Conservation (phyloP, 2,797 vertebrate species). For the Dicrostonyx torquatus region DNA sequence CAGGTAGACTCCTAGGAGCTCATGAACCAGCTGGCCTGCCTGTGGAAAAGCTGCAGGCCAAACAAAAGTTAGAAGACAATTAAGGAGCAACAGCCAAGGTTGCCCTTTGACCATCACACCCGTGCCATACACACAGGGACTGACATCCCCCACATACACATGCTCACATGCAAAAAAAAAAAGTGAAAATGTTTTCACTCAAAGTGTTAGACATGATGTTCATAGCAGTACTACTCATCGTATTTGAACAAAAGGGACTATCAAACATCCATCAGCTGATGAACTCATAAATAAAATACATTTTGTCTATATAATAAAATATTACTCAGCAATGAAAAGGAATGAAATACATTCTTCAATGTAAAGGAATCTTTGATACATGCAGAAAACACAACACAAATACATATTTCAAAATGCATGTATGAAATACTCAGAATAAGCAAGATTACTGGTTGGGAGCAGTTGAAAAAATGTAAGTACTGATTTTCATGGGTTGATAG, state of each 20-base stretch:
- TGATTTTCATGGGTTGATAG: background rate
- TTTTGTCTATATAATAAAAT: background rate
- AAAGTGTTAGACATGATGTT: background rate
- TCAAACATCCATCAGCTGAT: background rate
- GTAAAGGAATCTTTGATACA: slow-evolving; percentile 3
- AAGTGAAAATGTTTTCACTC: background rate
- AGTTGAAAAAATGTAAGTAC: background rate
- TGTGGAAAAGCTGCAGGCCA: background rate
- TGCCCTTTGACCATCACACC: background rate
- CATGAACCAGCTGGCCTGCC: background rate
- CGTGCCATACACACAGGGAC: background rate
- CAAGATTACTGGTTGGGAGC: background rate
- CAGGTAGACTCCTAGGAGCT: background rate
- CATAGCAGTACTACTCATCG: background rate
- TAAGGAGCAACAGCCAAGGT: background rate
- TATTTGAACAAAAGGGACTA: background rate
- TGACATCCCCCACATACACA: background rate
- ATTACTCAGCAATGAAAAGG: background rate
- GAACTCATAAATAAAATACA: background rate
- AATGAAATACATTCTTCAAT: background rate
- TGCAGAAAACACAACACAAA: background rate
- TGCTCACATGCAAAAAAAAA: background rate
- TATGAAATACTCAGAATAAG: background rate
- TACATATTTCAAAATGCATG: background rate
- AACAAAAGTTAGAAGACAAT: background rate